Evolutionary conservation across 2,797 vertebrate genomes (phyloP), one percentile per base, ranked within the genome.

Genomic region (Leuciscus waleckii): DNA sequence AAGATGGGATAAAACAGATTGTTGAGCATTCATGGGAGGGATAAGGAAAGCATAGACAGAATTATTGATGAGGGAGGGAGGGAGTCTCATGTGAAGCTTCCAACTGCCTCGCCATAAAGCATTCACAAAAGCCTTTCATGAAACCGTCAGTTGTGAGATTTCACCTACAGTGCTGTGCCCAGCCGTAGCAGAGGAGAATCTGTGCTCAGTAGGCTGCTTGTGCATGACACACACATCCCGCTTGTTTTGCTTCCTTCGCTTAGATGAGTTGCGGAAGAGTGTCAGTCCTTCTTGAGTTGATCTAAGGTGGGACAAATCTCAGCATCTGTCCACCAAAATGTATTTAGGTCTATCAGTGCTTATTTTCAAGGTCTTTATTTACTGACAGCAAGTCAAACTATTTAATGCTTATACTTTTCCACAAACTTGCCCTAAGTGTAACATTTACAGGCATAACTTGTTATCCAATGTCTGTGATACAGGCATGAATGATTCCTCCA

Each of bases 21-120:
- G 82, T 87, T 87, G 71, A 88, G 81, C 83, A 90, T 88, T 87
- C 87, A 86, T 82, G 21, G 78, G 81, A 84, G 75, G 88, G 85
- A 71, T 74, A 68, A 86, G 74, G 84, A 76, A 84, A 67, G 78
- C 81, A 90, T 88, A 90, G 89, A 90, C 74, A 82, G 89, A 88
- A 90, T 88, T 86, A 88, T 90, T 90, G 87, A 90, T 90, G 84
- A 83, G 9, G 54, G 79, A 86, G 86, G 43, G 39, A 78, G 76
- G 83, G 87, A 17, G 88, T 82, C 80, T 89, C 80, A 58, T 88
- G 77, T 88, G 89, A 90, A 90, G 87, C 86, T 87, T 74, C 58
- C 78, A 54, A 77, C 69, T 8, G 54, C 29, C 69, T 65, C 29
- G 1, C 35, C 78, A 86, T 86, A 82, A 82, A 79, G 79, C 87